Base-by-base conservation (phyloP, 2,888 invertebrate species). In the Dynastes maya region DNA sequence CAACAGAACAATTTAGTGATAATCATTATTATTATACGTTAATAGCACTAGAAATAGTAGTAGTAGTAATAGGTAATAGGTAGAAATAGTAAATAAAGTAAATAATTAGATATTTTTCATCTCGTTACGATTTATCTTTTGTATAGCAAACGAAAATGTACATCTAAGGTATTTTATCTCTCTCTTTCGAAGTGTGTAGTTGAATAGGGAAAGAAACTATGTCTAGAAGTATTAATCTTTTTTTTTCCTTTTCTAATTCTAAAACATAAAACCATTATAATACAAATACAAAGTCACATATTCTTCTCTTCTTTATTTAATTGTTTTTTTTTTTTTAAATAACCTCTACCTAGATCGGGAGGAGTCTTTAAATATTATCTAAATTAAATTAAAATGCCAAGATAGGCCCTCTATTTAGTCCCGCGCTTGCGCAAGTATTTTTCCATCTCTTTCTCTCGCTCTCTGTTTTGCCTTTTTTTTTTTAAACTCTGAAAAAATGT, bases 251-350 rank as follows among this genome's bases (percentile, higher is more conserved):
- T 22, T 86, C 87, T 88, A 88, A 85, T 84, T 85, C 87, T 88
- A 88, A 87, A 88, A 88, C 88, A 88, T 88, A 88, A 89, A 89
- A 88, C 88, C 88, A 87, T 87, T 88, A 88, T 88, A 88, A 88
- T 88, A 88, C 87, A 88, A 86, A 86, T 85, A 85, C 86, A 88
- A 87, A 87, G 86, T 88, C 88, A 87, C 88, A 86, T 87, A 82
- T 84, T 82, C 77, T 79, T 80, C 80, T 78, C 51, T 68, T 68
- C 27, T 68, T 29, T 51, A 16, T 65, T 37, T 63, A 13, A 2
- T 32, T 63, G 40, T 55, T n/a, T 65, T 37, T 81, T 9, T 80
- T 81, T 75, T 16, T 61, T 61, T 72, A 13, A 84, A 85, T 85
- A 85, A 86, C 86, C 83, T 85, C 86, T 87, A 88, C 85, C 86